Evolutionary conservation across 1,140 invertebrate genomes (phyloP), one percentile per base, ranked within the genome.

Genomic region (Sweltsa coloradensis): DNA sequence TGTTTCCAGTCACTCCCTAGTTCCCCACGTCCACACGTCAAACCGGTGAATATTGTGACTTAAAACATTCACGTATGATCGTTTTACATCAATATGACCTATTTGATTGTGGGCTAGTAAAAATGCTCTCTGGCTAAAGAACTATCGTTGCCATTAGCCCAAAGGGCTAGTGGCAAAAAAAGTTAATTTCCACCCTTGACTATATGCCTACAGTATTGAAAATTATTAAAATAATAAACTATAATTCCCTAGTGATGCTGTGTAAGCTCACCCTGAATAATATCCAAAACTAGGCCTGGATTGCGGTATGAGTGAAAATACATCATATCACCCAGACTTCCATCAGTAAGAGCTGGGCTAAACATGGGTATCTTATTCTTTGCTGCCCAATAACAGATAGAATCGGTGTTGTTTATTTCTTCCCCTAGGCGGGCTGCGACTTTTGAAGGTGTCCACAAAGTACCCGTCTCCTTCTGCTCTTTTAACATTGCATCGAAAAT

Each of bases 241-340:
- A 7, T 18, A 40, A 18, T 40, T 11, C 13, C 9, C 11, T 14
- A 9, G 13, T 36, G 11, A 6, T 46, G 9, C 9, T 31, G 9
- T 31, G 27, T 24, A 23, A 31, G 26, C 41, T 60, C 67, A 82
- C 84, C 85, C 66, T 89, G 83, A 43, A 96, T 68, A 63, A 99
- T 95, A 64, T 99, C 96, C 31, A 99, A 65, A 7, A 95, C 72
- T 13, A 99, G 71, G 5, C 94, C 95, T 34, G 92, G 89, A 60
- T 87, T 87, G 59, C 79, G 84, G 59, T 83, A 96, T 0, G 92
- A 94, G 71, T 99, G 96, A 55, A 99, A 97, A 65, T 94, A 99
- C 74, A 99, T 87, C 95, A 99, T 99, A 65, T 99, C 97, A 2
- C 96, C 97, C 14, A 99, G 69, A 58, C 91, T 96, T 3, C 97